Percentiles rank a stretch among this genome's conserved stretches.
Evolutionary conservation across 2,888 invertebrate species (phyloP).

Genomic region (Diarsia dahlii): DNA sequence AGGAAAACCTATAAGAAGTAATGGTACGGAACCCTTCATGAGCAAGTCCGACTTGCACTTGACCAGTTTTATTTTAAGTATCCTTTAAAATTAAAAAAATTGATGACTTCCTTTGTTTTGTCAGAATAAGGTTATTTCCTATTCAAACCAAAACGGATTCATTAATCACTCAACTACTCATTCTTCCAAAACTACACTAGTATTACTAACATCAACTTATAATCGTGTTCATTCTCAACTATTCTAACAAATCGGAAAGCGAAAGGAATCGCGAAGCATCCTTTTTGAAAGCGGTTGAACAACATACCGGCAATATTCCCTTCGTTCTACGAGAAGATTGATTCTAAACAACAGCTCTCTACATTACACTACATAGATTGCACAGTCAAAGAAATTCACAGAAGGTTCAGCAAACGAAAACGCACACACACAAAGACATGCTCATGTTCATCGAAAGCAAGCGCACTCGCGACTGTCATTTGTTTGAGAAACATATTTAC

Average conservation of each 20-base stretch:
- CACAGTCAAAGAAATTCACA: background rate
- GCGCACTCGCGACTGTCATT: background rate
- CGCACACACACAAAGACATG: too few relatives aligned
- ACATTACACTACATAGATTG: conserved; percentile 9
- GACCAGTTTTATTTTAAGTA: too few relatives aligned
- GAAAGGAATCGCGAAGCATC: background rate
- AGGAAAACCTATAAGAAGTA: too few relatives aligned
- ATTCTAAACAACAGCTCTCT: conserved; percentile 24
- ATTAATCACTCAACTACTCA: background rate
- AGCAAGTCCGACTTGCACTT: too few relatives aligned
- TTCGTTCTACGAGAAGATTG: background rate
- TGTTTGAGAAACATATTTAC: background rate
- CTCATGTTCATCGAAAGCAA: background rate
- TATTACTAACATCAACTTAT: background rate
- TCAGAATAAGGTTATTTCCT: too few relatives aligned
- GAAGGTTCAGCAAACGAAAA: background rate
- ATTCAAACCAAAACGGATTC: background rate
- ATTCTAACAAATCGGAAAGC: background rate
- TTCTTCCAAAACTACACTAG: background rate
- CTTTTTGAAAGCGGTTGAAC: background rate
- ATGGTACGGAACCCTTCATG: too few relatives aligned
- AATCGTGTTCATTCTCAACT: background rate
- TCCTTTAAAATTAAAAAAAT: too few relatives aligned
- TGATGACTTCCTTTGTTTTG: too few relatives aligned
- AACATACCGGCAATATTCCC: background rate